Evolutionary conservation across 1,140 invertebrate genomes (phyloP), one percentile per base, ranked within the genome.

Genomic region (Eumaeus atala): DNA sequence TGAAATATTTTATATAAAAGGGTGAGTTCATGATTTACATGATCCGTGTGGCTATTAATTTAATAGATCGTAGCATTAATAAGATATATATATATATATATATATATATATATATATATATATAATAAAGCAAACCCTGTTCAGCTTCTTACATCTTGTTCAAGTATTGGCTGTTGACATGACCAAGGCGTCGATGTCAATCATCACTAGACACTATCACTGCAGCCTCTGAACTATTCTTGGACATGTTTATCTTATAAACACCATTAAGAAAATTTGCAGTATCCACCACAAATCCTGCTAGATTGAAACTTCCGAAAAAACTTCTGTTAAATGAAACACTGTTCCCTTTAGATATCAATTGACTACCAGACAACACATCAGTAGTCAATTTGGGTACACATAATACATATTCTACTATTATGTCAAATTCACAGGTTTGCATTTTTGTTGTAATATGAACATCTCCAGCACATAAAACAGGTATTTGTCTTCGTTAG

Each of bases 131-230:
- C 17, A 64, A 40, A 17, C 61, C 61, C 9, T 63, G 11, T 9
- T 64, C 62, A 55, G 64, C 70, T 62, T 56, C 50, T 12, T 58
- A 52, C 67, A 73, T 67, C 35, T 62, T 66, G 35, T 70, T 66
- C 35, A 73, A 17, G 33, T 67, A 60, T 0, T 38, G 47, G 38
- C 53, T 68, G 33, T 73, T 72, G 8, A 77, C 37, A 58, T 77
- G 72, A 28, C 66, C 67, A 14, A 73, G 47, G 14, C 70, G 8
- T 17, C 69, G 48, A 67, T 76, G 71, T 69, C 71, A 76, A 14
- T 56, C 14, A 40, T 61, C 51, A 54, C 47, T 56, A 9, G 62
- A 58, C 9, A 58, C 37, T 47, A 59, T 51, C 16, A 48, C 36
- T 59, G 61, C 57, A 51, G 54, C 66, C 11, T 51, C 48, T 40